Base-by-base conservation (phyloP, 92 coral and sea anemone species). In the Porites evermanni region DNA sequence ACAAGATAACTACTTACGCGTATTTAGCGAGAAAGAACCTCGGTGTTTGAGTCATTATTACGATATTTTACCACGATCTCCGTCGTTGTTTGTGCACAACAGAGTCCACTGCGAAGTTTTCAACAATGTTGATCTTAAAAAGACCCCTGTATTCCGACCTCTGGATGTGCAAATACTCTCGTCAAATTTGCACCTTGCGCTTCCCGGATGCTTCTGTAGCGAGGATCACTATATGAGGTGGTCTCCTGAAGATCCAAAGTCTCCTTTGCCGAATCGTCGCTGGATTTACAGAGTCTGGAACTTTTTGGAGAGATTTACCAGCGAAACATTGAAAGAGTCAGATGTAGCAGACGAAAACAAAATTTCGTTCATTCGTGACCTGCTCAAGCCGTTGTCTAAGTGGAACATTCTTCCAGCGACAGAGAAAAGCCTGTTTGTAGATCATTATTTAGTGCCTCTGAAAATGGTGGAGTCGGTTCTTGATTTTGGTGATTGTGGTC, bases 351-450 rank as follows among this genome's bases (percentile, higher is more conserved):
- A 9, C 20, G 67, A 64, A 53, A 73, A 79, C 19, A 87, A 78
- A 88, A 20, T 70, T 54, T 17, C 58, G 2, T 32, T 89, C 6
- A 77, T 85, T 7, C 1, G 61, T 47, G 32, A 52, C 81, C 61
- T 9, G 67, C 87, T 38, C 79, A 89, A 44, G 23, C 90, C 92
- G 1, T 72, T 93, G 26, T 70, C 54, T 20, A 72, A 88, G 13
- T 93, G 94, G 94, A 88, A 91, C 76, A 82, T 93, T 72, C 53
- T 93, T 29, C 94, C 96, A 6, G 94, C 85, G 16, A 75, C 74
- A 1, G 82, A 90, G 51, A 64, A 66, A 75, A 75, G 53, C 21
- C 4, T 26, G 12, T 19, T 19, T 1, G 14, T 8, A 14, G 65
- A 67, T 7, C 91, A 91, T 72, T 47, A 71, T 44, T 83, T 93